Conservation (phyloP, 1,140 invertebrate species). For the Lethrus apterus region DNA sequence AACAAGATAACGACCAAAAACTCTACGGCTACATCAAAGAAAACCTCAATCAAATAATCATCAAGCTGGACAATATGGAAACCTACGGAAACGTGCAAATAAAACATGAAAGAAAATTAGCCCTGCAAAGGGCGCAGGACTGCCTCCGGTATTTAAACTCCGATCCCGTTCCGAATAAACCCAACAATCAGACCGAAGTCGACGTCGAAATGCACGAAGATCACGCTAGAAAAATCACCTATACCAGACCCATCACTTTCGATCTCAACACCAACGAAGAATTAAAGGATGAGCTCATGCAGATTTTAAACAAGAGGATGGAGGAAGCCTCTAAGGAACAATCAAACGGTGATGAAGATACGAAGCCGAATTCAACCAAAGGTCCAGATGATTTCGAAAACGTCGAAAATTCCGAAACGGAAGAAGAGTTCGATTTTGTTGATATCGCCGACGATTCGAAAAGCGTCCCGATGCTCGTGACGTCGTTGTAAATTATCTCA, state of each 20-base stretch:
- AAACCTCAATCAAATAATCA: constrained; percentile 10
- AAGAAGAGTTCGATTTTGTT: constrained; percentile 12
- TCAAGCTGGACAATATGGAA: constrained; percentile 11
- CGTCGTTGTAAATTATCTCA: constrained; percentile 5
- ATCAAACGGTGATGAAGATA: neutral
- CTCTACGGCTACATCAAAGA: constrained; percentile 7
- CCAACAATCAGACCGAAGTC: neutral
- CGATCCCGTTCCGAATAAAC: neutral
- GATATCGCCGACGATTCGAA: constrained; percentile 5
- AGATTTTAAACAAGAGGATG: constrained; percentile 4
- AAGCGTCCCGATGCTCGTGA: constrained; percentile 3
- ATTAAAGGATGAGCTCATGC: constrained; percentile 3
- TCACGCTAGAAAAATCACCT: no score
- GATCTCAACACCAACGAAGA: constrained; percentile 9
- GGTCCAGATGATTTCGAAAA: constrained; percentile 6
- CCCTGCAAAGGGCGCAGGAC: constrained; percentile 5
- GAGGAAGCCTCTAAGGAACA: constrained; percentile 8
- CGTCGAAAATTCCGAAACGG: constrained; percentile 6
- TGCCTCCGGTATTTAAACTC: constrained; percentile 1
- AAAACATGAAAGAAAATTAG: constrained; percentile 7
- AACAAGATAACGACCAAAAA: constrained; percentile 1
- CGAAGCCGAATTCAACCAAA: neutral
- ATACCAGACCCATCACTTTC: constrained; percentile 1
- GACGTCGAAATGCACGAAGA: neutral
- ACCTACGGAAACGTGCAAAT: constrained; percentile 5